phyloP scores from a whole-genome alignment of 2,797 vertebrate genomes.

The Neoniphon sammara region DNA sequence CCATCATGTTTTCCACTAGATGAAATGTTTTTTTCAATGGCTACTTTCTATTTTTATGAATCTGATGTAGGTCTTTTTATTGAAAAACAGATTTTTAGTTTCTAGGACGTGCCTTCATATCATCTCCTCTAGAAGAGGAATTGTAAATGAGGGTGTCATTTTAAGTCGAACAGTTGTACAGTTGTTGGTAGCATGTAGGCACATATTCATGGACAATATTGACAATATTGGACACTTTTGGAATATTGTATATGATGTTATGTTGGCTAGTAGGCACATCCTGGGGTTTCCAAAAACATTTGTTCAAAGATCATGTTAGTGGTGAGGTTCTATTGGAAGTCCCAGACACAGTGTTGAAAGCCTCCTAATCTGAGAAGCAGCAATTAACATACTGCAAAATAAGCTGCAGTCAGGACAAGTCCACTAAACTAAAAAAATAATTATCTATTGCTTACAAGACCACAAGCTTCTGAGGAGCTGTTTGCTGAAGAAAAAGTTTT shows the following conservation, averaged over 20 bases:
- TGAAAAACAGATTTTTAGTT: constrained; percentile 57
- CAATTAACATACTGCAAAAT: not conserved
- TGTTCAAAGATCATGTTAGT: not conserved
- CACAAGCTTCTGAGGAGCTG: constrained; percentile 24
- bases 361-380: not conserved
- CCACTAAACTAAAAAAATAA: not conserved
- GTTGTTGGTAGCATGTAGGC: constrained; percentile 31
- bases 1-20: constrained; percentile 63
- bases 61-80: constrained; percentile 58
- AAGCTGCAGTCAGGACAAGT: not conserved
- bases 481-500: constrained; percentile 20
- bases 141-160: constrained; percentile 69
- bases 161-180: constrained; percentile 32
- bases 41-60: constrained; percentile 72
- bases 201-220: constrained; percentile 6
- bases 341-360: constrained; percentile 2
- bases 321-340: constrained; percentile 27
- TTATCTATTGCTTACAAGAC: not conserved
- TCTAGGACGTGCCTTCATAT: constrained; percentile 79
- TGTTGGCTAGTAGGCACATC: not conserved
- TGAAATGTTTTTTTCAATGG: constrained; percentile 53
- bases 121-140: constrained; percentile 64
- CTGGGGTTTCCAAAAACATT: constrained; percentile 14
- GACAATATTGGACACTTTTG: constrained; percentile 34
- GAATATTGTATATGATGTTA: constrained; percentile 38